Evolutionary conservation across 2,888 invertebrate species (phyloP), one percentile per base, ranked within the genome.

Genomic region (Stenoptilia bipunctidactyla): DNA sequence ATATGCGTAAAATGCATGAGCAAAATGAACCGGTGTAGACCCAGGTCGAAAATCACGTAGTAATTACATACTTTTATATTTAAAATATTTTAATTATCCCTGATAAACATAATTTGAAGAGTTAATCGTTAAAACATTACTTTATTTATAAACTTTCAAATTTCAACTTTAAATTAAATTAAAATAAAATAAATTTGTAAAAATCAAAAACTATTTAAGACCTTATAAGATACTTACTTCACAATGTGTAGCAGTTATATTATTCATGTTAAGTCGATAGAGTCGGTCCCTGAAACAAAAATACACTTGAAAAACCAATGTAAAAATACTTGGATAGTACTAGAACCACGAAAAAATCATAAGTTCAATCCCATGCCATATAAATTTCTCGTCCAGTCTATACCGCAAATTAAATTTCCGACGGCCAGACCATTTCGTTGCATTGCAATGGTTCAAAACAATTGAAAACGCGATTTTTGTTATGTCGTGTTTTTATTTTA

Each of bases 191-290:
- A n/a, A n/a, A n/a, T n/a, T n/a, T n/a, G n/a, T n/a, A n/a, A n/a
- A n/a, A n/a, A n/a, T n/a, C n/a, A n/a, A n/a, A n/a, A n/a, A n/a
- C n/a, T n/a, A n/a, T n/a, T n/a, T n/a, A n/a, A n/a, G n/a, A n/a
- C n/a, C n/a, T n/a, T n/a, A n/a, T n/a, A 36, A 30, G 34, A 43
- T 42, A 66, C 76, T 73, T 63, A 83, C 93, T 86, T 93, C 92
- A 72, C 93, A 93, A 68, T 89, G 90, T 49, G 93, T 91, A 62
- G 92, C 89, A 74, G 92, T 93, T 73, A 94, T 92, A 77, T 93
- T 93, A 86, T 92, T 92, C 75, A 93, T 86, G 74, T 93, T 93
- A 61, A 93, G 86, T 62, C 91, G 85, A 82, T 89, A 93, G 53
- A 93, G 86, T 59, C 92, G 91, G 74, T 93, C 93, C 93, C 93